Evolutionary conservation across 2,888 invertebrate genomes (phyloP).

Genomic region (Diplazon laetatorius): DNA sequence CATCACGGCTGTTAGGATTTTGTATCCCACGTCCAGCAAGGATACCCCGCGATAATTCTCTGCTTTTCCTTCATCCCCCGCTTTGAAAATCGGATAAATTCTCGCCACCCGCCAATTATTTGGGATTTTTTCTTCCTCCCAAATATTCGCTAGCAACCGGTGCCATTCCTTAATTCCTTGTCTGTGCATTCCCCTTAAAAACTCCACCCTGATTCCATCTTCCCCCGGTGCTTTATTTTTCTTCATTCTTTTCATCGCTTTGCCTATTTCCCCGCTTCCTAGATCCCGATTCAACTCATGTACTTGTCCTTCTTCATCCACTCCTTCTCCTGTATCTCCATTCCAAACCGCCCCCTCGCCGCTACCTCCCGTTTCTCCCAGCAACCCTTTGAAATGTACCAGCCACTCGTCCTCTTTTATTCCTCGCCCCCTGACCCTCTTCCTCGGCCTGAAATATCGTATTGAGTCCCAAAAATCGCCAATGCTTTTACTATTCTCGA

Average conservation of each 20-base stretch:
- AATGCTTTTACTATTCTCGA: background rate
- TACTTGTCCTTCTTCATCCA: slow-evolving; percentile 2
- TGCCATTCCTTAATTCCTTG: background rate
- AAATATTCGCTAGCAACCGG: slow-evolving; percentile 34
- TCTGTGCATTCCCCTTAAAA: slow-evolving; percentile 1
- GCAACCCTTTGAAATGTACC: background rate
- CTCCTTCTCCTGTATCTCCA: background rate
- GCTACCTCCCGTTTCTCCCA: background rate
- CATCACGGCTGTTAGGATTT: background rate
- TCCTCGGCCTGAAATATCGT: background rate
- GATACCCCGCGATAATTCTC: slow-evolving; percentile 54
- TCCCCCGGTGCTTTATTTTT: slow-evolving; percentile 48
- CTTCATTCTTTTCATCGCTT: slow-evolving; percentile 34
- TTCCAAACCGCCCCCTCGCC: background rate
- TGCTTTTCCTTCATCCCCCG: slow-evolving; percentile 27
- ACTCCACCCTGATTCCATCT: slow-evolving; percentile 43
- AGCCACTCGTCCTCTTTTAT: background rate
- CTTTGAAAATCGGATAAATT: slow-evolving; percentile 49
- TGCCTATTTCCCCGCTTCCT: slow-evolving; percentile 18
- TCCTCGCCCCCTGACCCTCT: background rate
- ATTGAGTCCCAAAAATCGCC: slow-evolving; percentile 18
- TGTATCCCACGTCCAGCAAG: slow-evolving; percentile 34
- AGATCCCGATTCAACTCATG: slow-evolving; percentile 44
- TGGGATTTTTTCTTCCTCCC: slow-evolving; percentile 33
- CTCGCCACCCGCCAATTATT: slow-evolving; percentile 44